phyloP scores from a whole-genome alignment of 2,113 vertebrate species.

The Oceanites oceanicus region DNA sequence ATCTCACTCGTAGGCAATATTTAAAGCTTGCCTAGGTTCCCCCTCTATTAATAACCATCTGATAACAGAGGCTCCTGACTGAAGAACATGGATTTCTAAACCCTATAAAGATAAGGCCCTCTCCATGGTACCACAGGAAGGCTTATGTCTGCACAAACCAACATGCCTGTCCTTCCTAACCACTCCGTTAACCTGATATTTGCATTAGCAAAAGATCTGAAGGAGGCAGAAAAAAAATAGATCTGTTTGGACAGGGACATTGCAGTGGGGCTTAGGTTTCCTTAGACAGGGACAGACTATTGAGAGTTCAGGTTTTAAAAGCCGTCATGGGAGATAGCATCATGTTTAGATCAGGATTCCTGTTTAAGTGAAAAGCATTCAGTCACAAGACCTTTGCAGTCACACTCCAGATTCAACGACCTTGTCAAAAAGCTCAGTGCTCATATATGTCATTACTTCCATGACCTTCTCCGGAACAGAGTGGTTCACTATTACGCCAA shows the following conservation, averaged over 20 bases:
- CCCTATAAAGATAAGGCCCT: background rate
- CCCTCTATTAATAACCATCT: background rate
- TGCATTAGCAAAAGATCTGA: background rate
- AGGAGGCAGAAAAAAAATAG: background rate
- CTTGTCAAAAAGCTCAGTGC: background rate
- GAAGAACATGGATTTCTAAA: background rate
- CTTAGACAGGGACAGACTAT: background rate
- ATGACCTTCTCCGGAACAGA: background rate
- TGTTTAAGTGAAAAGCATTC: background rate
- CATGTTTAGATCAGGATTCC: background rate
- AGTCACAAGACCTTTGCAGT: background rate
- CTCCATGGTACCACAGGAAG: background rate
- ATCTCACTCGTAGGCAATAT: background rate
- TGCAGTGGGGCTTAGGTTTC: background rate
- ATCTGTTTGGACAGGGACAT: background rate
- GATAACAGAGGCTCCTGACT: background rate
- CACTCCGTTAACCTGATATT: background rate
- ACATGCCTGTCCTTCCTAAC: background rate
- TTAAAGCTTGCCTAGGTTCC: background rate
- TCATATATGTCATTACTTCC: background rate
- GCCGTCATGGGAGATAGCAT: background rate
- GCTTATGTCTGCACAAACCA: background rate
- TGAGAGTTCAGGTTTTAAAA: background rate
- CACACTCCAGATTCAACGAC: background rate
- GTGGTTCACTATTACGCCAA: background rate